Base-by-base conservation (phyloP, 2,797 vertebrate species). In the Miichthys miiuy region DNA sequence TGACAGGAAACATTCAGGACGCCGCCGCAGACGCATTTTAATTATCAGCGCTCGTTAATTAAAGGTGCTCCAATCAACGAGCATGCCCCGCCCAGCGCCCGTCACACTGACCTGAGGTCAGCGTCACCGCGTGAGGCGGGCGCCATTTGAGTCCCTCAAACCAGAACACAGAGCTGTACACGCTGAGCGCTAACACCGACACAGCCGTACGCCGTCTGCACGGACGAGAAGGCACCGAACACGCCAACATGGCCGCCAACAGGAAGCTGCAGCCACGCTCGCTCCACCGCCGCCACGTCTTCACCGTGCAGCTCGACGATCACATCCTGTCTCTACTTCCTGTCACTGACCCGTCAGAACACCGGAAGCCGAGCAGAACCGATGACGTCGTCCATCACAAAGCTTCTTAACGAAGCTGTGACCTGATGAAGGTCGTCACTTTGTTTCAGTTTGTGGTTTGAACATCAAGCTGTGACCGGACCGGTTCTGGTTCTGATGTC, bases 211-310 rank as follows among this genome's bases (percentile, higher is more conserved):
- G 88, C 88, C 88, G 87, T 87, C 73, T 86, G 76, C 79, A 77
- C 82, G 82, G 80, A 61, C 83, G 81, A 86, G 55, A 61, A 92
- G 91, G 91, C 92, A 93, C 87, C 84, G 1, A 72, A 57, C 80
- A 48, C 79, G 64, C 38, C 56, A 44, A 57, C 44, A 5, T 11
- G 66, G 42, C 17, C 34, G 27, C 52, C n/a, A 0, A 8, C 52
- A 21, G 38, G 52, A 56, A 50, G 17, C 11, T 0, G 1, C 18
- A 11, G 44, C 23, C 38, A 1, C 6, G 23, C 10, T 12, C 1
- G 20, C 30, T 30, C 5, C 30, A 30, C 27, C 4, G 4, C 27
- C 27, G 27, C 27, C 27, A 27, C 27, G 47, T 67, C 72, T 78
- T 67, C 81, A 79, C 75, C 38, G 55, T 58, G 81, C 58, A 68